phyloP scores from a whole-genome alignment of 2,888 invertebrate species.

The Leistus spinibarbis region DNA sequence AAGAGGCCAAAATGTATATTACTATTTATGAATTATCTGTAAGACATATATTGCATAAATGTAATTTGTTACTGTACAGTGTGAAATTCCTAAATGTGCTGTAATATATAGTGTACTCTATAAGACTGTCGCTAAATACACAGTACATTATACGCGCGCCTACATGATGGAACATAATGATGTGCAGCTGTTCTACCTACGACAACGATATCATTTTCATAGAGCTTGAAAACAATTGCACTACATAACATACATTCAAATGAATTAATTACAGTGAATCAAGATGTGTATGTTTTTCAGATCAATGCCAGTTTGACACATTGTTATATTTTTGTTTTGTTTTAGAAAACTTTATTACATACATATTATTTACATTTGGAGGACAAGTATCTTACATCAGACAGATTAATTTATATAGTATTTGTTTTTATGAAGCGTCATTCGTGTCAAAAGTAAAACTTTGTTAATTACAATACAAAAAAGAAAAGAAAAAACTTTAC shows the following conservation, averaged over 20 bases:
- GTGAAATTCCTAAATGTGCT: conserved; percentile 36
- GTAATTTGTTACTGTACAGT: conserved; percentile 40
- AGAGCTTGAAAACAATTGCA: conserved; percentile 27
- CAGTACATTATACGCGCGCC: conserved; percentile 4
- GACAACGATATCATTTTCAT: conserved; percentile 34
- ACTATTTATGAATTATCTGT: conserved; percentile 57
- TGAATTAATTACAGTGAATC: background rate
- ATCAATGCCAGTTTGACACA: too few relatives aligned
- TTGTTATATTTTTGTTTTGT: background rate
- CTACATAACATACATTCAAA: conserved; percentile 4
- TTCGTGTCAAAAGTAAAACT: too few relatives aligned
- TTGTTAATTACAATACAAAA: too few relatives aligned
- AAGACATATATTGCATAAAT: conserved; percentile 43
- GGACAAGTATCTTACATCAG: background rate
- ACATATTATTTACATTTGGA: background rate
- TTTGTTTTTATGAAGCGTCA: too few relatives aligned
- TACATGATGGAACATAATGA: conserved; percentile 1
- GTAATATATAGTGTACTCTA: conserved; percentile 15
- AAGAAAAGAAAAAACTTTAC: too few relatives aligned
- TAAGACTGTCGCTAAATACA: conserved; percentile 18
- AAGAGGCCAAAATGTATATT: conserved; percentile 64
- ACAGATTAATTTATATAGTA: too few relatives aligned
- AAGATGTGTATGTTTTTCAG: background rate
- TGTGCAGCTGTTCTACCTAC: conserved; percentile 26
- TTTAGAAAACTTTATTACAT: background rate